phyloP scores from a whole-genome alignment of 2,888 invertebrate species.

The Colletes collaris region DNA sequence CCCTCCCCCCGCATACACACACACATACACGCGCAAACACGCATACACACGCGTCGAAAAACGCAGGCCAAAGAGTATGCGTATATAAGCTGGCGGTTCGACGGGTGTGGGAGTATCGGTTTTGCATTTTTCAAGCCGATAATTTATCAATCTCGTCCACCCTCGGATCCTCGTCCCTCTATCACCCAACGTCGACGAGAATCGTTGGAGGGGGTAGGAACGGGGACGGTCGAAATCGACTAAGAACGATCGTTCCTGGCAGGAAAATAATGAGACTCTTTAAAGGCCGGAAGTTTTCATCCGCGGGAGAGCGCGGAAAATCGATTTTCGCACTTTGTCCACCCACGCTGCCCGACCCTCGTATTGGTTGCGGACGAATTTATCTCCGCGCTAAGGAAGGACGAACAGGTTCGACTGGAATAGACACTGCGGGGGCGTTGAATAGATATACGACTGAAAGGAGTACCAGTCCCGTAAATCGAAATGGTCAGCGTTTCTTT shows the following conservation, averaged over 20 bases:
- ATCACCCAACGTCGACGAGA: slow-evolving; percentile 30
- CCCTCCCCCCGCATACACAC: slow-evolving; percentile 7
- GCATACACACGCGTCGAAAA: neutral
- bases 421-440: neutral
- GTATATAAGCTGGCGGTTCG: neutral
- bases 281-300: slow-evolving; percentile 76
- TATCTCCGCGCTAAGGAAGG: slow-evolving; percentile 29
- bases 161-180: slow-evolving; percentile 27
- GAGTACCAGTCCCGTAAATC: too few species aligned
- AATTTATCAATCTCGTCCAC: slow-evolving; percentile 80
- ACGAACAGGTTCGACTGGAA: neutral
- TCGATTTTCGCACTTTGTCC: slow-evolving; percentile 76
- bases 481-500: too few species aligned
- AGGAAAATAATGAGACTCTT: slow-evolving; percentile 80
- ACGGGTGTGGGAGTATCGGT: slow-evolving; percentile 71
- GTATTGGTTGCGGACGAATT: slow-evolving; percentile 31
- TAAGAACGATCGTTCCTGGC: slow-evolving; percentile 66
- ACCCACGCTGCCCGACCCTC: slow-evolving; percentile 36
- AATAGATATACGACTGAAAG: too few species aligned
- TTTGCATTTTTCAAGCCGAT: slow-evolving; percentile 81
- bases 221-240: slow-evolving; percentile 49
- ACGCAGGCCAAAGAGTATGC: neutral
- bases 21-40: neutral
- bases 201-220: slow-evolving; percentile 23
- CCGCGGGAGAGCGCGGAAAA: slow-evolving; percentile 66